Evolutionary conservation across 2,797 vertebrate genomes (phyloP).

Genomic region (Chaenodraco wilsoni): DNA sequence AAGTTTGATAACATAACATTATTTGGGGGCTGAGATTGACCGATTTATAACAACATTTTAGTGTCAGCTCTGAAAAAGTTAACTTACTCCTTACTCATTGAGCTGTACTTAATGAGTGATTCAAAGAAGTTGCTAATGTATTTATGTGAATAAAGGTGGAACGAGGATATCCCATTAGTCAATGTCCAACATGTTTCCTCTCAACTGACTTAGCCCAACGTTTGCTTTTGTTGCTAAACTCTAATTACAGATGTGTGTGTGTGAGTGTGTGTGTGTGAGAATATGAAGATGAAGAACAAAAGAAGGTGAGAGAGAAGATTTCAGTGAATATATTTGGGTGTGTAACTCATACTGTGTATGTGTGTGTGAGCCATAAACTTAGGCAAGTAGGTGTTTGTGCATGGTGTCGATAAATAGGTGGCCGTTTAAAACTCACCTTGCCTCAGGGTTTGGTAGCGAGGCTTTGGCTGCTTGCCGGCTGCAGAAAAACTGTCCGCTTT

Average conservation of each 20-base stretch:
- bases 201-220: neutral
- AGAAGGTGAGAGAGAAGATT: neutral
- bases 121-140: neutral
- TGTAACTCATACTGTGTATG: neutral
- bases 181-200: neutral
- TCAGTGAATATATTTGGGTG: neutral
- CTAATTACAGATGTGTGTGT: neutral
- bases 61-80: conserved; percentile 1
- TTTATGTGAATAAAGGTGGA: neutral
- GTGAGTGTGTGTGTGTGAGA: too few species aligned
- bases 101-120: too few species aligned
- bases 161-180: neutral
- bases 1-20: neutral
- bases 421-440: conserved; percentile 24
- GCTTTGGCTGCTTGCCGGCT: conserved; percentile 9
- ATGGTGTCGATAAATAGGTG: conserved; percentile 15
- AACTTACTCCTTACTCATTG: neutral
- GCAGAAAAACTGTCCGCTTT: conserved; percentile 8
- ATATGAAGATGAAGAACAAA: neutral
- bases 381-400: conserved; percentile 16
- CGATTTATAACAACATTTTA: neutral
- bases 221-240: neutral
- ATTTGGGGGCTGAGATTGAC: neutral
- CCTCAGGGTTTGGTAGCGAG: conserved; percentile 12
- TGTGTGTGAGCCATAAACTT: conserved; percentile 4